phyloP scores from a whole-genome alignment of 2,797 vertebrate species.

The Lutjanus campechanus region DNA sequence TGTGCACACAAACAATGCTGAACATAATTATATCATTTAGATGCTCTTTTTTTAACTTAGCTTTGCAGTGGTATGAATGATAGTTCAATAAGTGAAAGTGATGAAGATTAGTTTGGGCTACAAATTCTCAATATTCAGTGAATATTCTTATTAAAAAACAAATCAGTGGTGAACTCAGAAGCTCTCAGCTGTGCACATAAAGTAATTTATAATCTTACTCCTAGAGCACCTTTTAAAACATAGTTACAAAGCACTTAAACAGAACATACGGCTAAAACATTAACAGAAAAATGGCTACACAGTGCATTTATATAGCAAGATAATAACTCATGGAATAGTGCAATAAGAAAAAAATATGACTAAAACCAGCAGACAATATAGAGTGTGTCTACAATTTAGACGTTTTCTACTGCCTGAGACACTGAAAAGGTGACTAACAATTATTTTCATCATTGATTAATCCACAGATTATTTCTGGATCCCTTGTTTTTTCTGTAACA shows the following conservation, averaged over 20 bases:
- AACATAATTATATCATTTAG: slow-evolving; percentile 23
- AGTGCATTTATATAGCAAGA: too few species aligned
- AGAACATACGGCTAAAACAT: too few species aligned
- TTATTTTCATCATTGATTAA: slow-evolving; percentile 5
- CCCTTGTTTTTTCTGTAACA: background rate
- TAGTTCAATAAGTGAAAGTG: slow-evolving; percentile 27
- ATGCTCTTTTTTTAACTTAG: slow-evolving; percentile 20
- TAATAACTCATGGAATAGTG: too few species aligned
- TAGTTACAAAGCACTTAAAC: too few species aligned
- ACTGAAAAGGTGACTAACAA: background rate
- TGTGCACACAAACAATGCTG: slow-evolving; percentile 3
- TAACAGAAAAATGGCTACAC: too few species aligned
- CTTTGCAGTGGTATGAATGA: slow-evolving; percentile 18
- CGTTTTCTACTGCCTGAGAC: slow-evolving; percentile 2
- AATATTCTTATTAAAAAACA: slow-evolving; percentile 11
- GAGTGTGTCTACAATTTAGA: background rate
- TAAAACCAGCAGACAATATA: too few species aligned
- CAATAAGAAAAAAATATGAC: too few species aligned
- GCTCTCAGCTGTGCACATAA: slow-evolving; percentile 13
- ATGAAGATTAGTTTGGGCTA: slow-evolving; percentile 25
- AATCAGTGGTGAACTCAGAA: slow-evolving; percentile 22
- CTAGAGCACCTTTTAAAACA: too few species aligned
- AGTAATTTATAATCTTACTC: too few species aligned
- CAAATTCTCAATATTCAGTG: slow-evolving; percentile 19
- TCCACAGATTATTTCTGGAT: background rate